Base-by-base conservation (phyloP, 2,797 vertebrate genomes). In the Scleropages formosus region DNA sequence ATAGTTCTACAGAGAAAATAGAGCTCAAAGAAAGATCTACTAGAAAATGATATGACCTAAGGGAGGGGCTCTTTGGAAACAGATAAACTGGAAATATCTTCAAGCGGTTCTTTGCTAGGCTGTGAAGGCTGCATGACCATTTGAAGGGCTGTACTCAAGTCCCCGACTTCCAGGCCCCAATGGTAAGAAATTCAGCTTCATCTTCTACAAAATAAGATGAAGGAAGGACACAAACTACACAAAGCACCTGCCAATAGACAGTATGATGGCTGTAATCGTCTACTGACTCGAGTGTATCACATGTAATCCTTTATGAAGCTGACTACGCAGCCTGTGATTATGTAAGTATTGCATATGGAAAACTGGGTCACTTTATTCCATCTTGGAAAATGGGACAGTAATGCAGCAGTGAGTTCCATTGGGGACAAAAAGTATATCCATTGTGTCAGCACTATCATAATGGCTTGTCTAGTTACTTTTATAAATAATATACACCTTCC, bases 251-350 rank as follows among this genome's bases (percentile, higher is more conserved):
- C 79, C 83, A 83, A 82, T 79, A 79, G 78, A 79, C 81, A 82
- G 60, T 83, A 81, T 84, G 84, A 84, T 82, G 79, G 83, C 81
- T 80, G 79, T 79, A 81, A 77, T 68, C 64, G 62, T 72, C 63
- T 64, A 73, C 83, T 82, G 82, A 84, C 82, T 85, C 83, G 78
- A 83, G 76, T 78, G 81, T 79, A 78, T 79, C 81, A 80, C 79
- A 80, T 84, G 81, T 88, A 83, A 83, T 84, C 84, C 80, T 85
- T 86, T 85, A 87, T 87, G 83, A 87, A 84, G 80, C 81, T 77
- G 83, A 81, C 75, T 84, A 85, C 72, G 78, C 79, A 81, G 77
- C 60, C 51, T 77, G 82, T 82, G 76, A 80, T 77, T 80, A 81
- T 82, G 77, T 82, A 75, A 72, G 72, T 76, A 68, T 78, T 78